Evolutionary conservation across 2,113 vertebrate genomes (phyloP), one percentile per base, ranked within the genome.

Genomic region (Pao palembangensis): DNA sequence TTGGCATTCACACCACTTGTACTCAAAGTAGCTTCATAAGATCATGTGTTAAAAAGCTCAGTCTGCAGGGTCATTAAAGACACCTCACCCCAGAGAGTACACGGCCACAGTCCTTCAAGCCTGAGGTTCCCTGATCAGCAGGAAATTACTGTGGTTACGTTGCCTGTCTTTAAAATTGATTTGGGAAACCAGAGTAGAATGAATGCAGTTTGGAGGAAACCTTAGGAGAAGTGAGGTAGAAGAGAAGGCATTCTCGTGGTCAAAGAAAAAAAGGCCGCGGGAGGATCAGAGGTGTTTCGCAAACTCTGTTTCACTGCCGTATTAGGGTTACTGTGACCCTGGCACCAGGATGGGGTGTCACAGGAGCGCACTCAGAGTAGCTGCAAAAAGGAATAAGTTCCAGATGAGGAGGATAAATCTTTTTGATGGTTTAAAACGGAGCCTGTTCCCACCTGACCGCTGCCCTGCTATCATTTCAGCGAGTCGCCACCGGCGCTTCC

Each of bases 281-380:
- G 14, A 19, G 46, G 3, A 7, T 54, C 25, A 17, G 41, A 47
- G 67, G 34, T 18, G 11, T 58, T 63, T 76, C 69, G 49, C 71
- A 75, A 76, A 82, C n/a, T 18, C 48, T 56, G 23, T 74, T 75
- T 78, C 78, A 83, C 42, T 21, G 38, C 60, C 61, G 57, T 77
- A 71, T 80, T 54, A 75, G 72, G 56, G 66, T 38, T 65, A 61
- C 61, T 55, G 67, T 42, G 58, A 57, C 67, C 73, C 66, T 71
- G 61, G 65, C 82, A 79, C 75, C 41, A 54, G 74, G 78, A 81
- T 79, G 79, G 77, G 80, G 85, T 83, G 86, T 85, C 75, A 82
- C 50, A 58, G 55, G 65, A 69, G 59, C 60, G 72, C 83, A 78
- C 75, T 74, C 47, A 47, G 4, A 16, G 51, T 63, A 73, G 66